These are phyloP conservation scores for Caenorhabditis afra DNA, from an alignment of 2,888 invertebrate genomes.

Conservation along the genomic window DNA sequence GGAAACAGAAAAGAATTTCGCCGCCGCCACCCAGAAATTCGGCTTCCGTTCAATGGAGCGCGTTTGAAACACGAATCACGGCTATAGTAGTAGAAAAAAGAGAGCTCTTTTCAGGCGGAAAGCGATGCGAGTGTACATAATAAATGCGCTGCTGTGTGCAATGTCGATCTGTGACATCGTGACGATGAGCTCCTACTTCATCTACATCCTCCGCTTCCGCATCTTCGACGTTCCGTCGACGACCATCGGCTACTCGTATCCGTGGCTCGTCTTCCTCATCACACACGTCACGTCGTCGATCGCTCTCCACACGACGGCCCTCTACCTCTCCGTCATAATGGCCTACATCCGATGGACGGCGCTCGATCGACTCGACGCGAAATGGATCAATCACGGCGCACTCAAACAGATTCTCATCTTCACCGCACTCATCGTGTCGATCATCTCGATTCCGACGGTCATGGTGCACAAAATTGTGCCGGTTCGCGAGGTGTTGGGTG, in stretches of 20 bases:
- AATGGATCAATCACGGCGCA: constrained; percentile 72
- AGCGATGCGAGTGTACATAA: constrained; percentile 68
- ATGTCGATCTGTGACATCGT: constrained; percentile 79
- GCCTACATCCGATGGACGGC: constrained; percentile 77
- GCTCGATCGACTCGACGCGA: constrained; percentile 69
- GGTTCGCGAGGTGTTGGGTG: constrained; percentile 62
- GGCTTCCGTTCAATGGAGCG: too few relatives aligned
- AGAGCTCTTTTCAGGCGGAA: constrained; percentile 55
- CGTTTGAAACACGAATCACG: too few relatives aligned
- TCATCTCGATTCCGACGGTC: constrained; percentile 78
- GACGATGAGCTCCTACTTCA: constrained; percentile 78
- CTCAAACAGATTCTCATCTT: constrained; percentile 74
- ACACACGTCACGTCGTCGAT: constrained; percentile 73
- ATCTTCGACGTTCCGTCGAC: constrained; percentile 60
- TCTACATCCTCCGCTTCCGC: constrained; percentile 77
- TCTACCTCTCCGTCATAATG: constrained; percentile 77
- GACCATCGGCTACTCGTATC: constrained; percentile 64
- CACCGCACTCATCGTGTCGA: constrained; percentile 69
- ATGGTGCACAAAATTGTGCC: constrained; percentile 78
- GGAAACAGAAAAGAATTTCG: too few relatives aligned
- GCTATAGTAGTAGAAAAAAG: too few relatives aligned
- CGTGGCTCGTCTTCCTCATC: constrained; percentile 71
- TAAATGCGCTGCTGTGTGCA: constrained; percentile 67
- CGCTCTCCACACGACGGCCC: constrained; percentile 77
- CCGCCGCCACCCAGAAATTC: too few relatives aligned